Evolutionary conservation across 2,113 vertebrate species (phyloP).

Genomic region (Hiodon tergisus): DNA sequence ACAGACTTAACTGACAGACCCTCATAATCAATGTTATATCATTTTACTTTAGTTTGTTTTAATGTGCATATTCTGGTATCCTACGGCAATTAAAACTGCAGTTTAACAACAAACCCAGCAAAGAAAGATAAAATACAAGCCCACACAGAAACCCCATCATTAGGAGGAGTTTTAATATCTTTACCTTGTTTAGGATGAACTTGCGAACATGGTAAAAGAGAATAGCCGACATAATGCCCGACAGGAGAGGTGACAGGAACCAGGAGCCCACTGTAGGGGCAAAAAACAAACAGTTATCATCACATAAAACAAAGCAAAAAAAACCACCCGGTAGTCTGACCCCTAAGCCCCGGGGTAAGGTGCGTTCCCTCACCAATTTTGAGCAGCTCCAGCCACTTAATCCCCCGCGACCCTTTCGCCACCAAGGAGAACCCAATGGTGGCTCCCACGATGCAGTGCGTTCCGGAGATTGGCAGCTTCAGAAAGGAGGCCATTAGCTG

Average conservation of each 20-base stretch:
- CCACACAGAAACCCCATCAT: background rate
- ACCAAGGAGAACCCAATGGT: slow-evolving; percentile 92
- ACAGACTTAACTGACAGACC: too few species aligned
- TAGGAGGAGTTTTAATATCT: background rate
- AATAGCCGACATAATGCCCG: slow-evolving; percentile 87
- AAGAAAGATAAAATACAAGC: background rate
- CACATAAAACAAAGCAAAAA: background rate
- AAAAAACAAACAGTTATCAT: background rate
- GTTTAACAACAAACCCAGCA: too few species aligned
- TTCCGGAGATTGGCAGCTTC: slow-evolving; percentile 95
- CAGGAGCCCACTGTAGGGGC: slow-evolving; percentile 78
- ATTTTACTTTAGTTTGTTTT: too few species aligned
- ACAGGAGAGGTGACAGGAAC: slow-evolving; percentile 93
- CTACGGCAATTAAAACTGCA: too few species aligned
- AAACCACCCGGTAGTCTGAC: background rate
- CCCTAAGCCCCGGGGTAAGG: background rate
- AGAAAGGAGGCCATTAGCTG: slow-evolving; percentile 87
- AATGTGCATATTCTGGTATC: too few species aligned
- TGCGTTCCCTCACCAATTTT: slow-evolving; percentile 74
- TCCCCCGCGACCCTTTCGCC: slow-evolving; percentile 76
- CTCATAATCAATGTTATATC: too few species aligned
- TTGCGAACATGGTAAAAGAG: slow-evolving; percentile 82
- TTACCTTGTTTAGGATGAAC: slow-evolving; percentile 87
- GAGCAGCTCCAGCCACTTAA: slow-evolving; percentile 86
- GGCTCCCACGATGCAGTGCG: slow-evolving; percentile 93